A percentile compares a stretch with the other conserved stretches of the same genome.
phyloP scores from a whole-genome alignment of 2,888 invertebrate species.

The Noctuana brunneofusca region DNA sequence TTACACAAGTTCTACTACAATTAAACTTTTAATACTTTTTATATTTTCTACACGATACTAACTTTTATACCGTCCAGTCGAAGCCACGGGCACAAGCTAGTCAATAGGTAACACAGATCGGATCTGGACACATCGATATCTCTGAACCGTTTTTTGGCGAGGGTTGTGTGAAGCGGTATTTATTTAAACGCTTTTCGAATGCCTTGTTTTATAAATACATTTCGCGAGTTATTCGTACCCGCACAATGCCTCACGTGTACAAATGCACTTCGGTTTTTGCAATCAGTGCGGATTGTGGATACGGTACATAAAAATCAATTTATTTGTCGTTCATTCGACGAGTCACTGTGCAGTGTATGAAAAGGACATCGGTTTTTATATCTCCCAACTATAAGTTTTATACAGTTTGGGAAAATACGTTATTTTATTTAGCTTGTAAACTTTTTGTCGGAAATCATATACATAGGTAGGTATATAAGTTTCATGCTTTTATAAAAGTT shows the following conservation, averaged over 20 bases:
- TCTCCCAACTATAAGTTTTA: not conserved
- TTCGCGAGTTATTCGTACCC: constrained; percentile 14
- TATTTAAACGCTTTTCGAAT: not conserved
- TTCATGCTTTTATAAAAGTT: not conserved
- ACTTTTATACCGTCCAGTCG: too few relatives aligned
- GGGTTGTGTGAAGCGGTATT: not conserved
- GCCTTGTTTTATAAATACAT: constrained; percentile 12
- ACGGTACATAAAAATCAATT: constrained; percentile 35
- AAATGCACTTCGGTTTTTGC: constrained; percentile 24
- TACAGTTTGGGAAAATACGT: not conserved
- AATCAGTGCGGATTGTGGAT: constrained; percentile 32
- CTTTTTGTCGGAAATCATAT: not conserved
- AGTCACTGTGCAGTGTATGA: constrained; percentile 14
- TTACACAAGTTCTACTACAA: too few relatives aligned
- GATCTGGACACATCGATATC: too few relatives aligned
- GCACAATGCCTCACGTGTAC: constrained; percentile 13
- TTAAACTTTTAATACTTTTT: too few relatives aligned
- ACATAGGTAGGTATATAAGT: too few relatives aligned
- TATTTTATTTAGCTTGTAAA: not conserved
- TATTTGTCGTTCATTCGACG: constrained; percentile 33
- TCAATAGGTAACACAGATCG: too few relatives aligned
- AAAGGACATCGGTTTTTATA: constrained; percentile 24
- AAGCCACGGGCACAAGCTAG: too few relatives aligned
- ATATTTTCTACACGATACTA: too few relatives aligned
- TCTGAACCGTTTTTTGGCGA: not conserved